A percentile compares a stretch with the other conserved stretches of the same genome.
These are phyloP conservation scores for Microvelia longipes DNA, from an alignment of 1,140 invertebrate genomes.

Conservation along the genomic window DNA sequence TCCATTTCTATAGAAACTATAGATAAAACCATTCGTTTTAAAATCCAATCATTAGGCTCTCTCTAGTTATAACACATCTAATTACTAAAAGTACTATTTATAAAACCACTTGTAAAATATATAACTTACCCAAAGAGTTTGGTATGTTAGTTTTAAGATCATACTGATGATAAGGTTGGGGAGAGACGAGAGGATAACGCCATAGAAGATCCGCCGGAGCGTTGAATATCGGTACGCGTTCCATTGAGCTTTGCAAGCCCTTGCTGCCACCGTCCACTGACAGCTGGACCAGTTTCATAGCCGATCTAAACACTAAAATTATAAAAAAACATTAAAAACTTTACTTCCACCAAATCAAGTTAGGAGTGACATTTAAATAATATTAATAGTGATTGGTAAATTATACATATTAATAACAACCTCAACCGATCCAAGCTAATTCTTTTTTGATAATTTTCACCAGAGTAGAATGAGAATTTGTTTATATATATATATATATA, in stretches of 20 bases:
- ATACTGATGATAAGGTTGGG: slow-evolving; percentile 44
- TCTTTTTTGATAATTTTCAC: neutral
- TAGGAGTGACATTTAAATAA: neutral
- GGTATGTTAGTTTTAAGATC: slow-evolving; percentile 77
- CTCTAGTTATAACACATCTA: neutral
- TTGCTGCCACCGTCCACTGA: slow-evolving; percentile 10
- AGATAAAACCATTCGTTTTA: too few species aligned
- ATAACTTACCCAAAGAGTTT: slow-evolving; percentile 41
- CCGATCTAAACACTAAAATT: neutral
- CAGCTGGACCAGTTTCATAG: slow-evolving; percentile 19
- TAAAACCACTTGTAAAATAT: too few species aligned
- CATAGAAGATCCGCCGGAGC: slow-evolving; percentile 54
- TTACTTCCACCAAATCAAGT: neutral
- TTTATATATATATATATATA: too few species aligned
- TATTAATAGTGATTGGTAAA: neutral
- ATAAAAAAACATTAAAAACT: neutral
- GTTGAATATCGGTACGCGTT: slow-evolving; percentile 50
- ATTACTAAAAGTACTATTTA: too few species aligned
- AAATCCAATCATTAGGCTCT: too few species aligned
- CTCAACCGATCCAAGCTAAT: neutral
- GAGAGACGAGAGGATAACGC: slow-evolving; percentile 56
- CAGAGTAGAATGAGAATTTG: neutral
- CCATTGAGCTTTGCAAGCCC: slow-evolving; percentile 39
- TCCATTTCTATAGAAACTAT: too few species aligned
- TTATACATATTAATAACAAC: neutral